phyloP scores from a whole-genome alignment of 1,140 invertebrate species.

The Mycetomoellerius zeteki region DNA sequence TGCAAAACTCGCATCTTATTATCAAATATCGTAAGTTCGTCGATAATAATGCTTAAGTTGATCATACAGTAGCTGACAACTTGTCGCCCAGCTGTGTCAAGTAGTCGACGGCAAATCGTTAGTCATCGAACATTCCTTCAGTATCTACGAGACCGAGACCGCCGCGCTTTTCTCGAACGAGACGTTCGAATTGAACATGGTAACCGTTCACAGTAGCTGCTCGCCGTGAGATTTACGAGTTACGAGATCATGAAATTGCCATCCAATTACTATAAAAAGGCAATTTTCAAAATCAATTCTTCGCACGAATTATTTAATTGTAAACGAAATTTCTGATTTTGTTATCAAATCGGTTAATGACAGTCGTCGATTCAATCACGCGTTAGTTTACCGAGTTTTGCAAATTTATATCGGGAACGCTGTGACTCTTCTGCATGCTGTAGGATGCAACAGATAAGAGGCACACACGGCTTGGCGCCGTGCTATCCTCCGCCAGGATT shows the following conservation, averaged over 20 bases:
- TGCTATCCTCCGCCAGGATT: slow-evolving; percentile 40
- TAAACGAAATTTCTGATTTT: not conserved
- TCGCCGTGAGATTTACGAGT: slow-evolving; percentile 2
- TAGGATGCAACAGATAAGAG: slow-evolving; percentile 34
- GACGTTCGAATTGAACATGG: slow-evolving; percentile 33
- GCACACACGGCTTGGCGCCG: slow-evolving; percentile 39
- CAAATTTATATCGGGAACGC: slow-evolving; percentile 25
- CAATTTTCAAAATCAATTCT: not conserved
- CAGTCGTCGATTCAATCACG: not conserved
- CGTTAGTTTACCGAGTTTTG: not conserved
- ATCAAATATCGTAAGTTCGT: slow-evolving; percentile 61
- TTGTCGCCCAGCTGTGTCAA: slow-evolving; percentile 59
- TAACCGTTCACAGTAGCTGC: slow-evolving; percentile 15
- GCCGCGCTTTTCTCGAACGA: slow-evolving; percentile 9
- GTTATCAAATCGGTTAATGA: not conserved
- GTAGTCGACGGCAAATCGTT: slow-evolving; percentile 54
- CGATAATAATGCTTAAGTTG: slow-evolving; percentile 53
- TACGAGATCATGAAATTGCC: not conserved
- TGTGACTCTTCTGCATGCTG: slow-evolving; percentile 14
- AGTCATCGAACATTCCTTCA: slow-evolving; percentile 60
- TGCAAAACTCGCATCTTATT: slow-evolving; percentile 50
- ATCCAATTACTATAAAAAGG: not conserved
- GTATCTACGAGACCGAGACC: slow-evolving; percentile 24
- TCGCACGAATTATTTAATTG: not conserved
- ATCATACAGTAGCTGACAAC: slow-evolving; percentile 49